Evolutionary conservation across 2,797 vertebrate genomes (phyloP).

Genomic region (Epinephelus awoara): DNA sequence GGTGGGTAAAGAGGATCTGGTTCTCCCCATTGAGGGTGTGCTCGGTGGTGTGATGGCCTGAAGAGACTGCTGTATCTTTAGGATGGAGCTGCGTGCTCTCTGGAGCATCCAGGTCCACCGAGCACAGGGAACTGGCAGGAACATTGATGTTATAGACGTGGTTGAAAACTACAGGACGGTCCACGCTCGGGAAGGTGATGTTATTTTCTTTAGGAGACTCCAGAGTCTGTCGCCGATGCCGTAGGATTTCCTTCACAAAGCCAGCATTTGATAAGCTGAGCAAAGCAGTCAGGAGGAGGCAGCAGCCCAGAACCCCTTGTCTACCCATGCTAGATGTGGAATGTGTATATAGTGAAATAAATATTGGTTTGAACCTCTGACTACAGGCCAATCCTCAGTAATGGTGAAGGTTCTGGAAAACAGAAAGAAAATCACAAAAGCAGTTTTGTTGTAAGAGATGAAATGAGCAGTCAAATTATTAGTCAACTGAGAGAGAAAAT

Average conservation of each 20-base stretch:
- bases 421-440: conserved; percentile 31
- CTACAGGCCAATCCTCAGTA: conserved; percentile 19
- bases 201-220: conserved; percentile 79
- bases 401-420: conserved; percentile 63
- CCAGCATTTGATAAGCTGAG: conserved; percentile 82
- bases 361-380: conserved; percentile 33
- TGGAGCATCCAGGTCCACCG: conserved; percentile 89
- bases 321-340: conserved; percentile 83
- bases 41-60: conserved; percentile 83
- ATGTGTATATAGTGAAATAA: conserved; percentile 24
- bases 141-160: conserved; percentile 97
- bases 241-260: conserved; percentile 90
- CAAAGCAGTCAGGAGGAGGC: conserved; percentile 82
- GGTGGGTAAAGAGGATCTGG: conserved; percentile 97
- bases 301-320: conserved; percentile 79
- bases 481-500: not conserved
- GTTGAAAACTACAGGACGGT: conserved; percentile 93
- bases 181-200: conserved; percentile 84
- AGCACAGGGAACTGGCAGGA: conserved; percentile 89
- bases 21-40: conserved; percentile 89
- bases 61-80: conserved; percentile 55
- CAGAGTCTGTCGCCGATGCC: conserved; percentile 84
- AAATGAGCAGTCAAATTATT: conserved; percentile 5
- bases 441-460: not conserved
- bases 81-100: conserved; percentile 78